Conservation (phyloP, 2,888 invertebrate genomes). For the Polyommatus icarus region DNA sequence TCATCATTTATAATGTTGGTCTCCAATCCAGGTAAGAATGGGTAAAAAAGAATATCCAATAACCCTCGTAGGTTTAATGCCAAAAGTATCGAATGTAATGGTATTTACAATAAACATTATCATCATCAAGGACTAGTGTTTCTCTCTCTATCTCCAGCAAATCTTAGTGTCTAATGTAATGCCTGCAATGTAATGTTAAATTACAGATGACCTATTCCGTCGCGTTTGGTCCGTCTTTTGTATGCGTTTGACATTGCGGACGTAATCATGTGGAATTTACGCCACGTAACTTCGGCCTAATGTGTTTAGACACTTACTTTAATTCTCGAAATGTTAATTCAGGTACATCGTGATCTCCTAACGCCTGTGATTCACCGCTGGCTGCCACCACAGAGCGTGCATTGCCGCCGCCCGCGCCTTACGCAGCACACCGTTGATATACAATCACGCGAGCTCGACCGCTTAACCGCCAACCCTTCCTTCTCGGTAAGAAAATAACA, state of each 20-base stretch:
- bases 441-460: conserved; percentile 58
- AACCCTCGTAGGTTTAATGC: too few species aligned
- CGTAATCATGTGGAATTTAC: too few species aligned
- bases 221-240: too few species aligned
- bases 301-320: background rate
- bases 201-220: too few species aligned
- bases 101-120: too few species aligned
- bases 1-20: background rate
- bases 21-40: background rate
- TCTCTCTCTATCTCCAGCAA: background rate
- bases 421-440: conserved; percentile 64
- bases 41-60: background rate
- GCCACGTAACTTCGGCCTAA: too few species aligned
- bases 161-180: background rate
- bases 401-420: conserved; percentile 63
- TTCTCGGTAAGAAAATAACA: conserved; percentile 47
- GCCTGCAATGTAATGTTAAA: too few species aligned
- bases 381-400: conserved; percentile 65
- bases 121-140: background rate
- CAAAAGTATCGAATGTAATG: too few species aligned
- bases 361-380: conserved; percentile 83
- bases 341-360: conserved; percentile 82
- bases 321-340: conserved; percentile 7
- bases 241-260: too few species aligned
- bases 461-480: conserved; percentile 47